A percentile compares a stretch with the other conserved stretches of the same genome.
Evolutionary conservation across 1,140 invertebrate species (phyloP).

Genomic region (Magallana gigas): DNA sequence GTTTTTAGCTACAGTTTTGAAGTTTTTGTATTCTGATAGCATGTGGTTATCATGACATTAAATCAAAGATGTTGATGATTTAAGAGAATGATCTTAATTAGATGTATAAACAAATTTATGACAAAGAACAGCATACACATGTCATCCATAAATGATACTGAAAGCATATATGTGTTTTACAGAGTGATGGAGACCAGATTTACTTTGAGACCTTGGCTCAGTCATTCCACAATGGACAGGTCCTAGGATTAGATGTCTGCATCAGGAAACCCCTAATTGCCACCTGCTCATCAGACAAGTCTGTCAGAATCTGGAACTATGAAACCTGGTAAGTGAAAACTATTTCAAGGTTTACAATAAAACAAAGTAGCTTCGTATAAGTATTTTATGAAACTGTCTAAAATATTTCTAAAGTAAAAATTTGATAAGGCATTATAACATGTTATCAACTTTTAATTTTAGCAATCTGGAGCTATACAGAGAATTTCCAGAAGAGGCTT

Average conservation of each 20-base stretch:
- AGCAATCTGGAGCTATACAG: conserved; percentile 86
- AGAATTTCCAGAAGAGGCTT: conserved; percentile 90
- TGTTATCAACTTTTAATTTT: conserved; percentile 40
- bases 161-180: neutral
- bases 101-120: no score
- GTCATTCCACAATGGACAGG: conserved; percentile 88
- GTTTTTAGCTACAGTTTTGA: no score
- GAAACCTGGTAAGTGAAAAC: conserved; percentile 81
- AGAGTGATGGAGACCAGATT: conserved; percentile 75
- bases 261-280: conserved; percentile 92
- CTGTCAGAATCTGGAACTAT: conserved; percentile 93
- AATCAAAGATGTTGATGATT: no score
- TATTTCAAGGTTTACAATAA: neutral
- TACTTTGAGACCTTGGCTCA: conserved; percentile 83
- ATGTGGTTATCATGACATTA: no score
- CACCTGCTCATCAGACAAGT: conserved; percentile 90
- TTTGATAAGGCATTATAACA: neutral
- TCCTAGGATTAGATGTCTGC: conserved; percentile 89
- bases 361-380: no score
- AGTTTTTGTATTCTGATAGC: no score
- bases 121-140: no score
- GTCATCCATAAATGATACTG: neutral
- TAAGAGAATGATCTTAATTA: no score
- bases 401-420: no score
- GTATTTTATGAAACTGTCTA: no score